Conservation (phyloP, 2,113 vertebrate species). For the Ranitomeya imitator region DNA sequence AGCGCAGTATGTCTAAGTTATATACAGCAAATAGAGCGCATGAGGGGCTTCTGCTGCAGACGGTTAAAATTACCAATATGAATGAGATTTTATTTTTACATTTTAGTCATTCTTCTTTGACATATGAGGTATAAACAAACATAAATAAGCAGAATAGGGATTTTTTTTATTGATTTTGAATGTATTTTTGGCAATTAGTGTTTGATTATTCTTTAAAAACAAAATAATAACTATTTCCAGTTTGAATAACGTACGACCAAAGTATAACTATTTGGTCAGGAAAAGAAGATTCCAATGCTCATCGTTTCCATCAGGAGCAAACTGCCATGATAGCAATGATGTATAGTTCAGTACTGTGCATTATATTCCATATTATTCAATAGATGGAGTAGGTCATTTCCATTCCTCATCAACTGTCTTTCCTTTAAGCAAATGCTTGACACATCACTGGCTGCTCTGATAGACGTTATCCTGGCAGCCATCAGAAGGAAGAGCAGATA, state of each 20-base stretch:
- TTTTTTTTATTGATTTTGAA: no score
- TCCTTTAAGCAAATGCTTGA: slow-evolving; percentile 28
- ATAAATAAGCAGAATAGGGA: no score
- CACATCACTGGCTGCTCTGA: slow-evolving; percentile 13
- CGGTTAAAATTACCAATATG: no score
- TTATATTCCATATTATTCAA: slow-evolving; percentile 4
- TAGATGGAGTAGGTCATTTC: not conserved
- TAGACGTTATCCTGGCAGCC: slow-evolving; percentile 28
- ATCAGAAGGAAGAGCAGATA: slow-evolving; percentile 25
- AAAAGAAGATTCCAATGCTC: not conserved
- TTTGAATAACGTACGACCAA: no score
- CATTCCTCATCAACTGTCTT: slow-evolving; percentile 1
- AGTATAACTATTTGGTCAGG: not conserved
- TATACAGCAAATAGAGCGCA: no score
- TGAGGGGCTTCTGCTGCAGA: no score
- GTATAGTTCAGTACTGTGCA: not conserved
- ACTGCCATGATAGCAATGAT: slow-evolving; percentile 12
- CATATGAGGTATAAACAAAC: no score
- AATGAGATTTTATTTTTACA: no score
- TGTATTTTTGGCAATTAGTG: no score
- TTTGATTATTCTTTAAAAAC: no score
- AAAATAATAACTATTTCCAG: not conserved
- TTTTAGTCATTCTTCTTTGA: no score
- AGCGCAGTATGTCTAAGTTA: no score
- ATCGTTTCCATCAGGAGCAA: not conserved